Conservation (phyloP, 2,113 vertebrate genomes). For the Rostratula benghalensis region DNA sequence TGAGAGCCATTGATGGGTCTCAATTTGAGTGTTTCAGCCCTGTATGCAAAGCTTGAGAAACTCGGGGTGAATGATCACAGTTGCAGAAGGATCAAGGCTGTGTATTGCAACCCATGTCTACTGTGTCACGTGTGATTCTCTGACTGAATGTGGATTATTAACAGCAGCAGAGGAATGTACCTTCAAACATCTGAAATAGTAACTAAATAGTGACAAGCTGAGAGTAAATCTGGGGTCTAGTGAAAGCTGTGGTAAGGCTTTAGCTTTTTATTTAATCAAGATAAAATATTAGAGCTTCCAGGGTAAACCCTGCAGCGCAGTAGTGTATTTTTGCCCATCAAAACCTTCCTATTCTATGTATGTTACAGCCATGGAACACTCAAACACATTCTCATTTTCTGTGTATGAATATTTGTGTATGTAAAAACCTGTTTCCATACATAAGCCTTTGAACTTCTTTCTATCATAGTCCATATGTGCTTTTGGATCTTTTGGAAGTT, state of each 20-base stretch:
- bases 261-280: not conserved
- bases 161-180: not conserved
- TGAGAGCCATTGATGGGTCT: not conserved
- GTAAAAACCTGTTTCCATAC: not conserved
- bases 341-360: not conserved
- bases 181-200: not conserved
- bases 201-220: not conserved
- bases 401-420: not conserved
- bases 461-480: not conserved
- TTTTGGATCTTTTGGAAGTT: not conserved
- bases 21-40: not conserved
- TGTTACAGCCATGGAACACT: not conserved
- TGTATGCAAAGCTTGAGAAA: not conserved
- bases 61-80: not conserved
- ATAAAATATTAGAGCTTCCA: not conserved
- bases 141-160: rapidly evolving
- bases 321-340: not conserved
- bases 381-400: not conserved
- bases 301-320: not conserved
- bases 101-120: rapidly evolving
- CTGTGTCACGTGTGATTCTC: rapidly evolving
- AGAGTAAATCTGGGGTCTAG: not conserved
- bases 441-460: not conserved
- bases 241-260: not conserved
- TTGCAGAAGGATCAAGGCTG: rapidly evolving